Base-by-base conservation (phyloP, 2,113 vertebrate genomes). In the Myxocyprinus asiaticus region DNA sequence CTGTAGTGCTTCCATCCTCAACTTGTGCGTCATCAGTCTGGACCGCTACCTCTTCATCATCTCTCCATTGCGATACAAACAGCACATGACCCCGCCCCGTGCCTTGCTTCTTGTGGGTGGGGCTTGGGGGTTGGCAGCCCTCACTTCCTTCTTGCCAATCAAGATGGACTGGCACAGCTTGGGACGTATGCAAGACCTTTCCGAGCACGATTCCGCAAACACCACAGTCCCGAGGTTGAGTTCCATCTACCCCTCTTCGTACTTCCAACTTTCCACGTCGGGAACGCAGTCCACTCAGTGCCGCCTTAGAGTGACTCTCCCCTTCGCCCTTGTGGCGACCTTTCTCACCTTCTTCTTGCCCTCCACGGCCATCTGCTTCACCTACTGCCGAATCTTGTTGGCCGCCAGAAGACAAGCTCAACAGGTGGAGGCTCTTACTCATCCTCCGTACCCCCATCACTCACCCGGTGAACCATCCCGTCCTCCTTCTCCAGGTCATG, bases 1-100 rank as follows among this genome's bases (percentile, higher is more conserved):
- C 92, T 98, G 96, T 90, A 98, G 97, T 2, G 96, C 97, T 5
- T 99, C 97, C 89, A 99, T 98, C 86, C 95, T 99, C 81, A 98
- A 99, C 94, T 93, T 99, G 63, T 98, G 97, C 48, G 89, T 96
- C 87, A 99, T 99, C 92, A 98, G 97, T 90, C 87, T 98, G 90
- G 97, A 98, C 91, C 93, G 97, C 1, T 98, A 98, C 89, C 91
- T 99, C 87, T 95, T 99, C 86, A 99, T 98, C 88, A 97, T 96
- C 69, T 98, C 96, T 0, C 98, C 97, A 0, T 92, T 99, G 76
- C 91, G 93, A 33, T 98, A 99, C 94, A 98, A 98, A 90, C 94
- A 98, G 86, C 92, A 94, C 71, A 96, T 98, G 97, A 98, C 96
- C 2, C 91, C 94, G 0, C 86, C 92, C 58, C 90, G 96, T 17